Percentiles rank a stretch among this genome's conserved stretches.
These are phyloP conservation scores for Spheniscus humboldti DNA, from an alignment of 2,797 vertebrate species.

Conservation along the genomic window DNA sequence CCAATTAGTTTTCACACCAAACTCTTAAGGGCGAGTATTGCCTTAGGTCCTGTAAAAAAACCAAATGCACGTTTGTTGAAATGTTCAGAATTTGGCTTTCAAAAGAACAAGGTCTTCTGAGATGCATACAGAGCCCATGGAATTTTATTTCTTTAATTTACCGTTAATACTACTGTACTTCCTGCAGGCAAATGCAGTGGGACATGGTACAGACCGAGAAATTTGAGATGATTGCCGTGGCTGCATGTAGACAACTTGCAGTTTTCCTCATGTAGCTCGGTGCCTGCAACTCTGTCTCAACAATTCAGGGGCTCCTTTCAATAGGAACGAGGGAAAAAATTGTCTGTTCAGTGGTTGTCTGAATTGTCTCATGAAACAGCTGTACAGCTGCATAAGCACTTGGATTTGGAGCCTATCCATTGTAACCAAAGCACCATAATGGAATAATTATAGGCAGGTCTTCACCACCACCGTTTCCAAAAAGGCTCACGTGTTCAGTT, in stretches of 20 bases:
- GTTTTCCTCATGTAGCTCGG: accelerated
- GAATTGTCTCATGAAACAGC: neutral
- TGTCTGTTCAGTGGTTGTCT: neutral
- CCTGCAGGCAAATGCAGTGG: neutral
- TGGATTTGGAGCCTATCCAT: neutral
- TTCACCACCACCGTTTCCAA: neutral
- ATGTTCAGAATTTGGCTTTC: neutral
- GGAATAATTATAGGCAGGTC: neutral
- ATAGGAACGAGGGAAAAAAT: neutral
- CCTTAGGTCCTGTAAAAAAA: neutral
- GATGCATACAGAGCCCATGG: neutral
- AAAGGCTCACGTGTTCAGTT: neutral
- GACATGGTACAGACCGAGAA: neutral
- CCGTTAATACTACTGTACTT: neutral
- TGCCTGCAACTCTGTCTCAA: neutral
- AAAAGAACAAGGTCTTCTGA: neutral
- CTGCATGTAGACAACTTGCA: neutral
- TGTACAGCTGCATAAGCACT: neutral
- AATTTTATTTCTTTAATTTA: neutral
- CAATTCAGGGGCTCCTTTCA: neutral
- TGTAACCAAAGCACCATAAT: neutral
- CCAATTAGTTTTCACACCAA: neutral
- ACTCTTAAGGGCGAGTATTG: neutral
- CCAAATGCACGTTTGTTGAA: neutral
- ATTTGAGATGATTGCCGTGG: neutral